Evolutionary conservation across 1,140 invertebrate genomes (phyloP).

Genomic region (Caenorhabditis remanei): DNA sequence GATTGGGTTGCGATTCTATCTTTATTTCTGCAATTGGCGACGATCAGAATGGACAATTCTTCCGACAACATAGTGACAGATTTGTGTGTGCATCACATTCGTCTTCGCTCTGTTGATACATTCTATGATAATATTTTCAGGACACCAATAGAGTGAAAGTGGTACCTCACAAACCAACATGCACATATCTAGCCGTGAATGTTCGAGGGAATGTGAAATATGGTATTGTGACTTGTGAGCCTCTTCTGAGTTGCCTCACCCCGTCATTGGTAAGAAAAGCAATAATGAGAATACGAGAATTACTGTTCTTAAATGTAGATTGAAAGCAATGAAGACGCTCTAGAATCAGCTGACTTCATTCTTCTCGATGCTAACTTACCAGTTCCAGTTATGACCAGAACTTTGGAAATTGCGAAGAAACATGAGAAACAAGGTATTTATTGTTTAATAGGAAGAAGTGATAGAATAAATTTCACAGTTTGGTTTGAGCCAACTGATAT

Average conservation of each 20-base stretch:
- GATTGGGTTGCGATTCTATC: conserved; percentile 81
- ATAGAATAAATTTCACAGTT: conserved; percentile 62
- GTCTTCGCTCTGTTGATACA: conserved; percentile 6
- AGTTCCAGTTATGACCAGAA: conserved; percentile 59
- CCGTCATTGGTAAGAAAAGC: conserved; percentile 65
- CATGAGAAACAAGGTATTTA: conserved; percentile 54
- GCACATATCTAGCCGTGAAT: conserved; percentile 70
- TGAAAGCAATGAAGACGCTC: conserved; percentile 63
- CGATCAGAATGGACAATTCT: conserved; percentile 79
- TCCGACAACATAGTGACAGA: conserved; percentile 53
- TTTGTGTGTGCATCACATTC: conserved; percentile 31
- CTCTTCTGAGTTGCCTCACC: conserved; percentile 60
- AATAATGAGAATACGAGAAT: background rate
- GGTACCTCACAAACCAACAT: conserved; percentile 65
- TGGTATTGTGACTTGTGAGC: conserved; percentile 68
- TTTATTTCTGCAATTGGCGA: conserved; percentile 87
- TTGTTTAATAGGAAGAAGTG: conserved; percentile 29
- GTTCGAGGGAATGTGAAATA: conserved; percentile 67
- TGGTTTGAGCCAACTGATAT: conserved; percentile 76
- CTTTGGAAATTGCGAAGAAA: conserved; percentile 57
- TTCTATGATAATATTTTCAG: conserved; percentile 39
- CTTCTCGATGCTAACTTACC: conserved; percentile 71
- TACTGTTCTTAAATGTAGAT: conserved; percentile 61
- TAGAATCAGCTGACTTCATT: conserved; percentile 69
- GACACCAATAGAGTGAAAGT: conserved; percentile 48